phyloP scores from a whole-genome alignment of 2,113 vertebrate genomes.

The Jacana jacana region DNA sequence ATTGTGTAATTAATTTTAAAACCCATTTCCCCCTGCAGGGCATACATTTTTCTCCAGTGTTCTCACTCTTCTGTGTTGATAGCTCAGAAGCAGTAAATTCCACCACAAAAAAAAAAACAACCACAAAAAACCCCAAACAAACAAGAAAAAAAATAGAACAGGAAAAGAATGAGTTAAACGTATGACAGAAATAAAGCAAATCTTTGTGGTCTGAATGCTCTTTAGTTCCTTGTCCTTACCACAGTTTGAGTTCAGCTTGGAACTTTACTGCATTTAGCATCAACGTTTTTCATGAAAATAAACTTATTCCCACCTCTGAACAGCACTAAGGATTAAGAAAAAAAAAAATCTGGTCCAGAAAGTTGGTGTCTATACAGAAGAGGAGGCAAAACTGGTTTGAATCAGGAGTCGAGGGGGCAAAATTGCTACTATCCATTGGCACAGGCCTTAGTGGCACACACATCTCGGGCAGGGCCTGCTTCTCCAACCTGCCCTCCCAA shows the following conservation, averaged over 20 bases:
- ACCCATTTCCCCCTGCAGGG: neutral
- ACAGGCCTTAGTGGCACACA: neutral
- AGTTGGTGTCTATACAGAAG: neutral
- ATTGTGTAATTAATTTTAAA: neutral
- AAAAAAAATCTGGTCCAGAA: neutral
- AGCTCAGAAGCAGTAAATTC: neutral
- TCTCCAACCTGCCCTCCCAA: no score
- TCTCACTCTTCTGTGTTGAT: neutral
- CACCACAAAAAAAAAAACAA: neutral
- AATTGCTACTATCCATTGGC: neutral
- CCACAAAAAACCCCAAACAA: neutral
- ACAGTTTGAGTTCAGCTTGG: neutral
- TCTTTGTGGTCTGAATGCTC: neutral
- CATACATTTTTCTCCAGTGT: neutral
- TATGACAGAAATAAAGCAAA: neutral
- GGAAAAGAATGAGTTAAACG: neutral
- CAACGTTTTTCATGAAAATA: neutral
- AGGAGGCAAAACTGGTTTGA: neutral
- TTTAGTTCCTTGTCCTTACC: neutral
- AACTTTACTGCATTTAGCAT: neutral
- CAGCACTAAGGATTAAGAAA: neutral
- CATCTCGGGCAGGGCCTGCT: neutral
- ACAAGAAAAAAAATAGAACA: neutral
- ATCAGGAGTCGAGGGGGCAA: neutral
- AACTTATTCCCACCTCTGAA: neutral